Base-by-base conservation (phyloP, 2,113 vertebrate genomes). In the Myotis davidii region DNA sequence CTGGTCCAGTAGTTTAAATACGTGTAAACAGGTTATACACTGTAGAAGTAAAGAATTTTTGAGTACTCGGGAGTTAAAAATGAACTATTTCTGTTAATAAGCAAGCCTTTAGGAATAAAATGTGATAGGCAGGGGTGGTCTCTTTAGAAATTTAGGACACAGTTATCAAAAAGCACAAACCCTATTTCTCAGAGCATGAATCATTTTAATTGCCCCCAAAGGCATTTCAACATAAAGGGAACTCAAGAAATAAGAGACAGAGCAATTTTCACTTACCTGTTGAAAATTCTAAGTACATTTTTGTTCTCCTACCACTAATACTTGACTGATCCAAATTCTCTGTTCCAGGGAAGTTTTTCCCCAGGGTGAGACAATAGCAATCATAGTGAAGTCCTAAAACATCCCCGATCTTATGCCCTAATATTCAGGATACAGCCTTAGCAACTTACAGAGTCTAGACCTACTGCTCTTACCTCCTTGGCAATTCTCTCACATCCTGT, bases 11-110 rank as follows among this genome's bases (percentile, higher is more conserved):
- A 50, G 32, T 34, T 88, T 32, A 92, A 45, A 65, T 23, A 73
- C 9, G 48, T 65, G 73, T 52, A 91, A 84, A 52, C 3, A 93
- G 61, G 23, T n/a, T 81, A 74, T 42, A 34, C 14, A 34, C 2
- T 4, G 2, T 9, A 8, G 12, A 90, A 88, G 14, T 25, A 52
- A 78, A 93, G 11, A 25, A 67, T 34, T 79, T 79, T 67, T 73
- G 88, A 50, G 64, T 78, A 91, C 6, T 61, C 5, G 23, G 29
- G 27, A 79, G 34, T 82, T 88, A 59, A 87, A 89, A 87, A 83
- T 84, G 20, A 93, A 89, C 39, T 25, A 29, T 52, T 90, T 90
- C 37, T 76, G n/a, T 64, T 78, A 86, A 78, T 74, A 87, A 83
- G 42, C 9, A 82, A 85, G 13, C 20, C 48, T n/a, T 52, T 45